Base-by-base conservation (phyloP, 2,113 vertebrate species). In the Eptesicus fuscus region DNA sequence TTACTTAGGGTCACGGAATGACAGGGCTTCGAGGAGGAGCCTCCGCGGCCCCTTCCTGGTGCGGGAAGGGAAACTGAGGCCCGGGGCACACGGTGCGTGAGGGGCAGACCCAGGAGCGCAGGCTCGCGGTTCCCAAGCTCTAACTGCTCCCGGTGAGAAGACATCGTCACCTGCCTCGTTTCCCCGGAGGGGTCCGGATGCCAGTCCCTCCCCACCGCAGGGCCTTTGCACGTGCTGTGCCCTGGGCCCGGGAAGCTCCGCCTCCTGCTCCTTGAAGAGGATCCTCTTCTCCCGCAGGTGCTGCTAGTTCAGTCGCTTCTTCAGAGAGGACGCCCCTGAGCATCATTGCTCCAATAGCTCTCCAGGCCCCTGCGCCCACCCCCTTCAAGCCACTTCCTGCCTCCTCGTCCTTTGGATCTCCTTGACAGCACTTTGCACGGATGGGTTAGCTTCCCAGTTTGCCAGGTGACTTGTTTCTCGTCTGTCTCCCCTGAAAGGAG, bases 1-100 rank as follows among this genome's bases (percentile, higher is more conserved):
- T 5, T 10, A 35, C 37, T 17, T 42, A 25, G 63, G 16, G 63
- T 70, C 37, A 5, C 35, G 71, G 28, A 70, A 32, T 1, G 2
- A 4, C 63, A 51, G 88, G 53, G 32, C 1, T 10, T 9, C 5
- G 32, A 42, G 13, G 25, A 35, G 63, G 65, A 30, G 16, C 7
- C 9, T 10, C 32, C 8, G 0, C 69, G 44, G 70, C n/a, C 9
- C 28, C 22, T 49, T 42, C 51, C 25, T 47, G 51, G 4, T 78
- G 53, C 65, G 49, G 71, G 23, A n/a, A 65, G 86, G n/a, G 90
- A 91, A 94, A 88, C 86, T 11, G 67, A 89, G 80, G 63, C 73
- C 30, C 47, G 0, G 37, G n/a, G 65, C 53, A 30, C n/a, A 20
- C 9, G 9, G 59, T 2, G 32, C 4, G 0, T 8, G 30, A 71